Evolutionary conservation across 2,888 invertebrate species (phyloP), one percentile per base, ranked within the genome.

Genomic region (Mellilla xanthometata): DNA sequence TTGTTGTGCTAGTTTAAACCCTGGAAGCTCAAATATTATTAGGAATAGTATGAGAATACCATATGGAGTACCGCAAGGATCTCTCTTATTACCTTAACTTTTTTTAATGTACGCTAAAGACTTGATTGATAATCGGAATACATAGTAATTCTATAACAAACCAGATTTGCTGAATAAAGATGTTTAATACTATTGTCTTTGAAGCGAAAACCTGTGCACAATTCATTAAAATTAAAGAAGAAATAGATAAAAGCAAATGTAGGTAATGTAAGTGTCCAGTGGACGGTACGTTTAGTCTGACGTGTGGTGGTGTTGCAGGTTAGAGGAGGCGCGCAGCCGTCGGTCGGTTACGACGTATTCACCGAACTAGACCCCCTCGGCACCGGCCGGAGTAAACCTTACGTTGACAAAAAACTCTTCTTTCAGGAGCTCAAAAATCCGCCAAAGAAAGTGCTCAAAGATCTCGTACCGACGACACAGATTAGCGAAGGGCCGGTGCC

Each of bases 391-490:
- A 95, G 94, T 86, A 95, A 95, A 87, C 97, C 97, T 54, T 97
- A 97, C 91, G 93, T 97, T 74, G 97, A 97, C 92, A 96, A 96
- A 90, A 97, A 97, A 92, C 96, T 96, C 90, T 97, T 97, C 91
- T 97, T 97, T 92, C 96, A 97, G 91, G 96, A 97, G 84, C 92
- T 97, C 73, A 97, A 97, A 91, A 97, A 97, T 88, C 97, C 97
- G 62, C 96, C 97, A 65, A 96, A 97, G 91, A 96, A 96, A 90
- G 95, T 95, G 54, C 92, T 97, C 66, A 96, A 97, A 90, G 97
- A 97, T 85, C 91, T 97, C 77, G 94, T 93, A 44, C 83, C 86
- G 60, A 74, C 81, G 62, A 66, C 77, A 67, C 74, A 85, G 53
- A 75, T 82, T 57, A 64, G 77, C 59, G 82, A 84, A 58, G 54